Evolutionary conservation across 2,888 invertebrate genomes (phyloP), one percentile per base, ranked within the genome.

Genomic region (Malthinus flaveolus): DNA sequence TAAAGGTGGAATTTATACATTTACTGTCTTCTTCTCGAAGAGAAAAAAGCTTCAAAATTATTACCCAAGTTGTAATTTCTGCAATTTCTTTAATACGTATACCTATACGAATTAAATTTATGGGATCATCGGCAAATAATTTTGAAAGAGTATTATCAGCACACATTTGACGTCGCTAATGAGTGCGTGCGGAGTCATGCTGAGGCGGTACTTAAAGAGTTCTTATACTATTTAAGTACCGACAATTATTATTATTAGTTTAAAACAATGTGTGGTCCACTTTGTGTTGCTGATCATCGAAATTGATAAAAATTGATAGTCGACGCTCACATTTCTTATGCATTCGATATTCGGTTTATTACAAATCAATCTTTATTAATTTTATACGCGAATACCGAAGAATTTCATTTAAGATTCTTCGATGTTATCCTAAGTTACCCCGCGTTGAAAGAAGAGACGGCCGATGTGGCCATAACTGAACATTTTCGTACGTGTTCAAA

Each of bases 161-260:
- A 71, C 69, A 69, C 68, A 69, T 70, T 71, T 71, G 72, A 73
- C 74, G 71, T 72, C 66, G 73, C 74, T 77, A 77, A 77, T 76
- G 77, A 76, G 75, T 76, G 75, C 77, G 76, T 77, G 77, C 73
- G 57, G 73, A 63, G 63, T 68, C 77, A 74, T 62, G 77, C 75
- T 73, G 76, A 59, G 72, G 65, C 66, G 66, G 68, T 67, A 65
- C 67, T 66, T 66, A 68, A 66, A 68, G 69, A 69, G 65, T 68
- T 70, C 66, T 58, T 61, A 51, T 23, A 23, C 61, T 62, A 56
- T 68, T 68, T 68, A 69, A 71, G 73, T 69, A 67, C 66, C 68
- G 68, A 66, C 72, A 69, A 73, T 72, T 73, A 71, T 71, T 72
- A 66, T 67, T 65, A 42, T 42, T 42, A 42, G 63, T 62, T 61